Evolutionary conservation across 2,797 vertebrate species (phyloP), one percentile per base, ranked within the genome.

Genomic region (Heliangelus exortis): DNA sequence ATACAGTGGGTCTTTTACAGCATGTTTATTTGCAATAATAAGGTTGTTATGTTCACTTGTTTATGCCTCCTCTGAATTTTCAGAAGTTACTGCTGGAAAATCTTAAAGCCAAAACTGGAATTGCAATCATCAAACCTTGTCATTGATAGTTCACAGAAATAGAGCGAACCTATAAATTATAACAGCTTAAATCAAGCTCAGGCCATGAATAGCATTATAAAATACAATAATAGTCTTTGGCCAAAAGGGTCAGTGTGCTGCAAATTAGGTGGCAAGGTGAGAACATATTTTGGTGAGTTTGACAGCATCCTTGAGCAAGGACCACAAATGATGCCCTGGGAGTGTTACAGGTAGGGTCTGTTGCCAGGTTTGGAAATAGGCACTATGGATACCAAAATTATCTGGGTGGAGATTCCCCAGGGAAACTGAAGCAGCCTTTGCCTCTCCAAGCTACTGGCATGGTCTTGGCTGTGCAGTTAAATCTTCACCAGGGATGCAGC

Each of bases 1-100:
- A 45, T 28, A 39, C 55, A 50, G 6, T 3, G 31, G 48, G 21
- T 13, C 76, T 76, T 84, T 93, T 26, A 66, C 51, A 92, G 79
- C n/a, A 34, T 4, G 22, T 78, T 94, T 92, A 79, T 69, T 79
- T 71, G 76, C 85, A 81, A 8, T 81, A 86, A 93, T 19, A 11
- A 4, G 82, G 50, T 58, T 84, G 73, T 73, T 77, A 58, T 1
- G 0, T 62, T 89, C 45, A 48, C 79, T 92, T 88, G 73, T 69
- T 95, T 86, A 92, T 51, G 65, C 45, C 19, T 68, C 45, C 53
- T 88, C 41, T 73, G 89, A 86, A 93, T 96, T 88, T 79, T 67
- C 85, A 51, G 67, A 61, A 95, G 84, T 67, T 67, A 21, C 71
- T 76, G 53, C 79, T 86, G 71, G 89, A 79, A 92, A 73, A 76